Evolutionary conservation across 2,888 invertebrate species (phyloP), one percentile per base, ranked within the genome.

Genomic region (Drosophila eohydei): DNA sequence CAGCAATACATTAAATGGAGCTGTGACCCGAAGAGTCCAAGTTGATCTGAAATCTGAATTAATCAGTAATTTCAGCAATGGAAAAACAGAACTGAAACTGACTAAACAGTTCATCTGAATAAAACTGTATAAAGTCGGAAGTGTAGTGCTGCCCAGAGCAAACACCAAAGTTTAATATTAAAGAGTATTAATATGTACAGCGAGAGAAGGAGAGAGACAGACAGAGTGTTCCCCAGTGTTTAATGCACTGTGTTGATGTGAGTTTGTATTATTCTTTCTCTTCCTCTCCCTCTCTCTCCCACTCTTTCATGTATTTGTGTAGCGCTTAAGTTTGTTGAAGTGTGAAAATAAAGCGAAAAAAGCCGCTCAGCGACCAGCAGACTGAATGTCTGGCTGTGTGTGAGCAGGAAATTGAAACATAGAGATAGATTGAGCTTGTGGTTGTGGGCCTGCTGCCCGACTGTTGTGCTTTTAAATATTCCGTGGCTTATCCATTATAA

Each of bases 281-380:
- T 3, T 34, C 28, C n/a, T 28, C n/a, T 11, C 38, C 2, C 28
- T 36, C 14, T 21, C 7, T 30, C 6, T 12, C 6, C 16, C 6
- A 26, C 1, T 4, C 26, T 44, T 14, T 12, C 9, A 11, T 48
- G 11, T 56, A 30, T 43, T 56, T 68, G 51, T 61, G 26, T 48
- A 64, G 46, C 67, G 63, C 59, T 81, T 62, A 78, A 78, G 67
- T 62, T 71, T 74, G 44, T 61, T 71, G 71, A 80, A 81, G 83
- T 83, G 81, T 78, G 55, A 81, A 83, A 78, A 74, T 72, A 74
- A 72, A 67, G 34, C 38, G 51, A 57, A 57, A 64, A 60, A 60
- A 50, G 30, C n/a, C 16, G 55, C 55, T 50, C 50, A 48, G 46
- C 65, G 52, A 41, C 28, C 55, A 30, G 16, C 30, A 30, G 52